Percentiles rank a stretch among this genome's conserved stretches.
These are phyloP conservation scores for Syngnathus scovelli DNA, from an alignment of 2,113 vertebrate genomes.

Conservation along the genomic window DNA sequence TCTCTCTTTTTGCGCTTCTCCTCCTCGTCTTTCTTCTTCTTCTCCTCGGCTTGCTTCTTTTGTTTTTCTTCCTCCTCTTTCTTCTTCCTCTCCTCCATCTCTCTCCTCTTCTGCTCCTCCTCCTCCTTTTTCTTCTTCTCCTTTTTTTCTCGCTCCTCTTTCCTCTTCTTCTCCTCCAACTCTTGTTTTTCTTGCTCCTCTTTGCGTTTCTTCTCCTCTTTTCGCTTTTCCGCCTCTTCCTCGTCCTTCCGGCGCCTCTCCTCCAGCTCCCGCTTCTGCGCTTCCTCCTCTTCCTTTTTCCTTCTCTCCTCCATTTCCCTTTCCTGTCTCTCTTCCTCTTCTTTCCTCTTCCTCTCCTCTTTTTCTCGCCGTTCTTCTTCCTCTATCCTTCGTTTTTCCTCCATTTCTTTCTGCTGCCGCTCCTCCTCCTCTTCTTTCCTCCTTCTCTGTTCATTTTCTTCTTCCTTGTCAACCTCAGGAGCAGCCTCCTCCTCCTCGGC, in stretches of 20 bases:
- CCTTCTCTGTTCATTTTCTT: slow-evolving; percentile 34
- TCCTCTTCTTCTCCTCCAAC: slow-evolving; percentile 20
- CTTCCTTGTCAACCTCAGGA: slow-evolving; percentile 29
- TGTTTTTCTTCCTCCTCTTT: slow-evolving; percentile 6
- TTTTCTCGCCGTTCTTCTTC: slow-evolving; percentile 26
- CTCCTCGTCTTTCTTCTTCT: slow-evolving; percentile 19
- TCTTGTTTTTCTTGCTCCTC: slow-evolving; percentile 11
- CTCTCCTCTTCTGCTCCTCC: slow-evolving; percentile 6
- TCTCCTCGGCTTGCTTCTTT: slow-evolving; percentile 12
- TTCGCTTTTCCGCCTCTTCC: slow-evolving; percentile 17
- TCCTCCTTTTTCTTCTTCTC: slow-evolving; percentile 25
- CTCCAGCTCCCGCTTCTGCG: slow-evolving; percentile 15
- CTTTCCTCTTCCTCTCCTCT: slow-evolving; percentile 23
- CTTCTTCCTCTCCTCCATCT: slow-evolving; percentile 5
- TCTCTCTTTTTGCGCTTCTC: slow-evolving; percentile 1
- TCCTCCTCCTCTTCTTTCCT: slow-evolving; percentile 29
- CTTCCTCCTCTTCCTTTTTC: slow-evolving; percentile 43
- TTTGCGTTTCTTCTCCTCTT: slow-evolving; percentile 9
- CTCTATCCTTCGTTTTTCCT: slow-evolving; percentile 19
- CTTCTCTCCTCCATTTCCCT: slow-evolving; percentile 17
- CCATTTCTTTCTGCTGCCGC: slow-evolving; percentile 16
- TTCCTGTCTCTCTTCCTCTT: slow-evolving; percentile 13
- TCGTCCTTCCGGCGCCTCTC: slow-evolving; percentile 6
- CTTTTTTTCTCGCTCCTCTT: slow-evolving; percentile 20
- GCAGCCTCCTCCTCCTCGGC: slow-evolving; percentile 21